Base-by-base conservation (phyloP, 2,113 vertebrate genomes). In the Syngnathus typhle region DNA sequence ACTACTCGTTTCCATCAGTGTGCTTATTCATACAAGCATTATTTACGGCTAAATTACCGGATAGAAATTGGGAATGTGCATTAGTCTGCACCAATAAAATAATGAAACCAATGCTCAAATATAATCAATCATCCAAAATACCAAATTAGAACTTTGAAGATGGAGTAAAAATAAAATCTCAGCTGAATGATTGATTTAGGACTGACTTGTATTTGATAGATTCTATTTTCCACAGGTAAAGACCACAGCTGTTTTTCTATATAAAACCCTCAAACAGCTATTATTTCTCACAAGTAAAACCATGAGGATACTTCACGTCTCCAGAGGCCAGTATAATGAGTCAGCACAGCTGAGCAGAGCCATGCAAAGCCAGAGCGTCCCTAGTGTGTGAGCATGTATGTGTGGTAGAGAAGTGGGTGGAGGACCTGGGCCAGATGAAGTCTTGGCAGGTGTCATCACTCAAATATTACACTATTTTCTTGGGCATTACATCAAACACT, bases 401-500 rank as follows among this genome's bases (percentile, higher is more conserved):
- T 52, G 56, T 52, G 71, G 60, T 55, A 74, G 73, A 84, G 70
- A 76, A 78, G 81, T 70, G 78, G 81, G 79, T 80, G 75, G 75
- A 74, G 70, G 81, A 71, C 66, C 39, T 9, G 39, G 73, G 75
- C 83, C 83, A 87, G 82, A 87, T 83, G 73, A 85, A 81, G 79
- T 83, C 77, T 88, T 89, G 87, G 86, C 88, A 87, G 83, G 83
- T 88, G 84, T 78, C 78, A 74, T 71, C 83, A 79, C 82, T 85
- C 77, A 78, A 85, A 70, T 84, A 82, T 86, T 82, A 85, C 81
- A 71, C 54, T 87, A 82, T 87, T 89, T 88, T 88, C 76, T 80
- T 67, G 78, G 86, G 87, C 86, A 78, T 79, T 63, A 76, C 83
- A 88, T 89, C 89, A 89, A 77, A 88, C 82, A 85, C 75, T 69